These are phyloP conservation scores for Thaumetopoea pityocampa DNA, from an alignment of 1,140 invertebrate genomes.

Conservation along the genomic window DNA sequence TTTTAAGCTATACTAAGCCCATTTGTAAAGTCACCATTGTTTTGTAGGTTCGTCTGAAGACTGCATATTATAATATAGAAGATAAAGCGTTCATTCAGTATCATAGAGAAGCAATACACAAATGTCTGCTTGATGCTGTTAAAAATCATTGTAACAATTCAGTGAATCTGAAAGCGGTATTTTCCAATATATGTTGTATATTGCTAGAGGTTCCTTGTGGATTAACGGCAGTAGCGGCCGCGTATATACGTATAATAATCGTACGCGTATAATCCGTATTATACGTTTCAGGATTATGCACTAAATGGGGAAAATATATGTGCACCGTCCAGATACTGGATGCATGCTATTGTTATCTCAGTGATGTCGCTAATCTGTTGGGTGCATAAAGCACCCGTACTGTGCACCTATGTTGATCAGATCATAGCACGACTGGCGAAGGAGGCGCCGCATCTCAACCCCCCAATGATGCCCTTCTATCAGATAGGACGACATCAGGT, in stretches of 20 bases:
- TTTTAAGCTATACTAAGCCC: background rate
- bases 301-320: constrained; percentile 40
- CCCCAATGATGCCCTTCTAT: constrained; percentile 74
- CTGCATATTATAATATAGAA: constrained; percentile 45
- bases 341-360: constrained; percentile 77
- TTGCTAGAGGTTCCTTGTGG: constrained; percentile 78
- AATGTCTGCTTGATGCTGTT: constrained; percentile 67
- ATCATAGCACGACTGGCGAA: constrained; percentile 75
- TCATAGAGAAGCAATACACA: constrained; percentile 71
- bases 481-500: constrained; percentile 75
- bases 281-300: constrained; percentile 76
- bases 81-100: constrained; percentile 73
- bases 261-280: no score
- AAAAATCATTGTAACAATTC: constrained; percentile 59
- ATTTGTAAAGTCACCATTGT: background rate
- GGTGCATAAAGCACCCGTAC: constrained; percentile 75
- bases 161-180: constrained; percentile 73
- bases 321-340: constrained; percentile 56
- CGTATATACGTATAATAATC: constrained; percentile 76
- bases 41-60: constrained; percentile 49
- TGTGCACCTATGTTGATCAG: constrained; percentile 76
- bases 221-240: constrained; percentile 74
- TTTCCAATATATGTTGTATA: constrained; percentile 74
- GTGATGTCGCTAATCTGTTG: constrained; percentile 78
- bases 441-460: constrained; percentile 79